Evolutionary conservation across 2,797 vertebrate species (phyloP), one percentile per base, ranked within the genome.

Genomic region (Bufotes viridis): DNA sequence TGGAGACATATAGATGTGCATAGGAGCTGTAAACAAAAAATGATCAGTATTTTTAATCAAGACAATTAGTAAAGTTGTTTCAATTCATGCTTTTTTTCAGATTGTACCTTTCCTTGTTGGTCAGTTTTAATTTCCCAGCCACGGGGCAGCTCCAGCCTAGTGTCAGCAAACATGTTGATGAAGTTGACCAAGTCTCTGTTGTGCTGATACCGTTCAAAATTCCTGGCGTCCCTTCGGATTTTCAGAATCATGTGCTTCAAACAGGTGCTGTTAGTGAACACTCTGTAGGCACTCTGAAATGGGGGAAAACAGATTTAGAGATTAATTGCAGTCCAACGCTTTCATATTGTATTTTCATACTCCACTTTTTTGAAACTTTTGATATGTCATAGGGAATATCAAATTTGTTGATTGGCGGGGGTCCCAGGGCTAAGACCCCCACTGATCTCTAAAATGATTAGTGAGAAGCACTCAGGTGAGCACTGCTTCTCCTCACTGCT

Each of bases 41-140:
- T 13, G 12, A 14, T 12, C 12, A 14, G 9, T 57, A 57, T 14
- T 57, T 57, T 57, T 15, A 12, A 57, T 57, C 55, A 13, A 42
- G 42, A 14, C 55, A 2, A 3, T 57, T 57, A 57, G 12, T 14
- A 57, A 57, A 1, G 14, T 57, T 3, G 14, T 14, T 57, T 57
- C 55, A 57, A 15, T 60, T 15, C 6, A 17, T 17, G 7, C 51
- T 69, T 82, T 65, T 22, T 1, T 2, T 78, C 1, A 22, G 29
- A 18, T 67, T 91, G 91, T 91, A 99, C 98, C 97, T 99, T 99
- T 90, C 98, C 97, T 92, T 99, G 98, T 78, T 96, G 96, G 93
- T 99, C 98, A 0, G 97, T 97, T 94, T 99, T 99, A 92, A 99
- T 97, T 93, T 99, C 98, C 98, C 98, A 99, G 87, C 98, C 98